Evolutionary conservation across 2,113 vertebrate species (phyloP).

Genomic region (Diadophis punctatus): DNA sequence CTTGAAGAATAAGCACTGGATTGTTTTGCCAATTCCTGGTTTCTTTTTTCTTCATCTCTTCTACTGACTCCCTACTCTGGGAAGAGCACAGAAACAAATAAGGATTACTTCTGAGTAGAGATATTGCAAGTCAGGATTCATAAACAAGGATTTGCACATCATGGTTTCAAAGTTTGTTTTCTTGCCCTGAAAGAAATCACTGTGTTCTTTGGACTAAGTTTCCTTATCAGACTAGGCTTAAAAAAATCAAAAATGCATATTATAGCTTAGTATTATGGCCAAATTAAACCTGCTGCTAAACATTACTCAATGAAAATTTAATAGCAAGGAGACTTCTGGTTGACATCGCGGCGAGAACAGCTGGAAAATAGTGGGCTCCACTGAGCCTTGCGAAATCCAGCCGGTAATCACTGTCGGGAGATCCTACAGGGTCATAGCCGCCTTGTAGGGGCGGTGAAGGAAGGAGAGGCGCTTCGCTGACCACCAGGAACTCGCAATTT

Average conservation of each 20-base stretch:
- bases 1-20: neutral
- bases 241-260: neutral
- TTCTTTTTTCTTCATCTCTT: neutral
- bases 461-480: too few species aligned
- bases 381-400: too few species aligned
- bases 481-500: too few species aligned
- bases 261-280: neutral
- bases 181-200: neutral
- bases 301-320: neutral
- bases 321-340: neutral
- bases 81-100: neutral
- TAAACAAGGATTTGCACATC: neutral
- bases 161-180: neutral
- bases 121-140: neutral
- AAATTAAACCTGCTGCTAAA: neutral
- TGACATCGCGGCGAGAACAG: too few species aligned
- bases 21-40: neutral
- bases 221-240: neutral
- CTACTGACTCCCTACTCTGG: neutral
- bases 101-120: neutral
- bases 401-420: too few species aligned
- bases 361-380: too few species aligned
- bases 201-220: neutral
- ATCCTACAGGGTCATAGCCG: too few species aligned
- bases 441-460: too few species aligned